Base-by-base conservation (phyloP, 2,888 invertebrate genomes). In the Pristionchus arcanus region DNA sequence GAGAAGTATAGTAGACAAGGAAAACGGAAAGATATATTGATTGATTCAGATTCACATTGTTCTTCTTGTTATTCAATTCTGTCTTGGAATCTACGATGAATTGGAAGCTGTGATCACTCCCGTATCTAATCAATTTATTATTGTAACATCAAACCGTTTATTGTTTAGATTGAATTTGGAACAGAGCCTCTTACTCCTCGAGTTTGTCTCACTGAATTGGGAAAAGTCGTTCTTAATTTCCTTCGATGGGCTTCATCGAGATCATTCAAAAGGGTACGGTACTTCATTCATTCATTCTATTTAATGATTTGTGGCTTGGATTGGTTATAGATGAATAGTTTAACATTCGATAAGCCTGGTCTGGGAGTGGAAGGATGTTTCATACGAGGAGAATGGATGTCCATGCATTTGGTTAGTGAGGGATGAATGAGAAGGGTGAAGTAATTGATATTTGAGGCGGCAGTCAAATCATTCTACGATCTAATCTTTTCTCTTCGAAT, bases 311-410 rank as follows among this genome's bases (percentile, higher is more conserved):
- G 42, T 34, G 31, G 34, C n/a, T 74, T 34, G 19, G 13, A 42
- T 81, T 19, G 49, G 28, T 81, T 31, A 1, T 55, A 89, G 89
- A 37, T 89, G 42, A 59, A 1, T 25, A 31, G 28, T n/a, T 9
- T 89, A 28, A 19, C 81, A 66, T 83, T 89, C 81, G 63, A 25
- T n/a, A 68, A 89, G 66, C 89, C 89, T 25, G 89, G 59, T 83
- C 83, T 89, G 66, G 89, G 83, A 37, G 81, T 66, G 49, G 83
- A 85, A 31, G 55, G 83, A 55, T 53, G 86, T n/a, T 89, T 89
- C 89, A 84, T 83, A 53, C 42, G 89, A 31, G 89, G 89, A 83
- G 89, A 89, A 71, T 89, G 89, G 89, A 42, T 81, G 81, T 28
- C 71, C 25, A 37, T 89, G 55, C 88, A 88, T 74, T 34, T 53